Conservation (phyloP, 2,797 vertebrate genomes). For the Ataeniobius toweri region DNA sequence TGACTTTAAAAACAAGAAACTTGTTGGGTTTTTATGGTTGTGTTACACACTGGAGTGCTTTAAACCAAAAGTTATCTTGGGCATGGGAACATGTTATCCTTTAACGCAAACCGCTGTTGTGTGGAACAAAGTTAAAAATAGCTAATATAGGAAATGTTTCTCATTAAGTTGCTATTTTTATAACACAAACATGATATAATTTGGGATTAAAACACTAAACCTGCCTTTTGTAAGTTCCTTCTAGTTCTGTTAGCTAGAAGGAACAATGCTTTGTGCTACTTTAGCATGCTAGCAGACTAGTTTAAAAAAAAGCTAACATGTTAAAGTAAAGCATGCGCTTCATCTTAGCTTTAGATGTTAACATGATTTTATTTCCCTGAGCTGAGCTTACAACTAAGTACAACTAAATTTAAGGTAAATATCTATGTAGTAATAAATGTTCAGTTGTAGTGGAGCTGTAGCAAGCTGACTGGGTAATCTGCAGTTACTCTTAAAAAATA, state of each 20-base stretch:
- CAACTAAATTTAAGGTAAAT: background rate
- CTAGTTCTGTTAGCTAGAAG: background rate
- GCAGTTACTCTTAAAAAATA: too few species aligned
- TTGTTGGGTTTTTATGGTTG: too few species aligned
- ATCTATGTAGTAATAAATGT: background rate
- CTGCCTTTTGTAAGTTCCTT: background rate
- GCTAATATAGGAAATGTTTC: too few species aligned
- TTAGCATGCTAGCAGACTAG: background rate
- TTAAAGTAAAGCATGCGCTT: background rate
- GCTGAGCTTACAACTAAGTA: background rate
- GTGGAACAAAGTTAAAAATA: too few species aligned
- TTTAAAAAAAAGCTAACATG: constrained; percentile 1
- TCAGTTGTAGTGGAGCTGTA: background rate
- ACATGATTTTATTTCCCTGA: background rate
- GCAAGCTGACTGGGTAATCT: background rate
- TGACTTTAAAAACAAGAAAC: too few species aligned
- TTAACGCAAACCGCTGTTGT: too few species aligned
- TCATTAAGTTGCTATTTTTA: too few species aligned
- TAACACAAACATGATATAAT: background rate
- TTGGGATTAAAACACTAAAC: background rate
- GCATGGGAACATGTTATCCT: too few species aligned
- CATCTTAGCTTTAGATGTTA: too few species aligned
- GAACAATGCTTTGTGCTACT: background rate
- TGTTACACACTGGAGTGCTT: too few species aligned
- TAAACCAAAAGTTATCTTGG: too few species aligned